phyloP scores from a whole-genome alignment of 2,797 vertebrate genomes.

The Rhinoraja longicauda region DNA sequence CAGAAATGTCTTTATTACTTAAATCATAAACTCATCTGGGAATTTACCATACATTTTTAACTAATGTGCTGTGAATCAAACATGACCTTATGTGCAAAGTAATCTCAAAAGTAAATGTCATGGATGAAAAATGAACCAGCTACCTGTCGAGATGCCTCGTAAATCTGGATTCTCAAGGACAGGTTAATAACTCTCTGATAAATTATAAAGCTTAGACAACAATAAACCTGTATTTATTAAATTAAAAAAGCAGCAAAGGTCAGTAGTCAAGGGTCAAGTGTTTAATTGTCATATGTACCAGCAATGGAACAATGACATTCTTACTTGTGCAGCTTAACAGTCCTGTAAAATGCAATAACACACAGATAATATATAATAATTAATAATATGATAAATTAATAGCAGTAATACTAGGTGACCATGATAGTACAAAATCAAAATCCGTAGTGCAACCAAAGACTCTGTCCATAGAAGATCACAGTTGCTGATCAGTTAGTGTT shows the following conservation, averaged over 20 bases:
- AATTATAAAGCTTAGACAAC: background rate
- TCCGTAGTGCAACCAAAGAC: too few relatives aligned
- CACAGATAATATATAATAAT: too few relatives aligned
- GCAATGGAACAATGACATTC: too few relatives aligned
- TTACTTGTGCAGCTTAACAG: too few relatives aligned
- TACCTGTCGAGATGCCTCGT: background rate
- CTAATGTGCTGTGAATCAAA: background rate
- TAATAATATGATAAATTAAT: too few relatives aligned
- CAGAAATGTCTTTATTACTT: background rate
- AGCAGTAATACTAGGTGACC: too few relatives aligned
- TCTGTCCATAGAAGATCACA: too few relatives aligned
- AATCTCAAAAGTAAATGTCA: background rate
- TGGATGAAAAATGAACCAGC: background rate
- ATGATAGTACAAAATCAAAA: too few relatives aligned
- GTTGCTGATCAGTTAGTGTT: too few relatives aligned
- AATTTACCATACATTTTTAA: background rate
- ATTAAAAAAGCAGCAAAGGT: background rate
- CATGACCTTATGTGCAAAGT: background rate
- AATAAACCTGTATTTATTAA: background rate
- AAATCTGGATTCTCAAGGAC: background rate
- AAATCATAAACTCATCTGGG: background rate
- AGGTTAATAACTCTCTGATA: background rate
- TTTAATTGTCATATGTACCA: too few relatives aligned
- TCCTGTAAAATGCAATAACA: too few relatives aligned
- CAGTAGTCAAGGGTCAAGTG: too few relatives aligned